phyloP scores from a whole-genome alignment of 2,888 invertebrate species.

The Gastracanthus pulcherrimus region DNA sequence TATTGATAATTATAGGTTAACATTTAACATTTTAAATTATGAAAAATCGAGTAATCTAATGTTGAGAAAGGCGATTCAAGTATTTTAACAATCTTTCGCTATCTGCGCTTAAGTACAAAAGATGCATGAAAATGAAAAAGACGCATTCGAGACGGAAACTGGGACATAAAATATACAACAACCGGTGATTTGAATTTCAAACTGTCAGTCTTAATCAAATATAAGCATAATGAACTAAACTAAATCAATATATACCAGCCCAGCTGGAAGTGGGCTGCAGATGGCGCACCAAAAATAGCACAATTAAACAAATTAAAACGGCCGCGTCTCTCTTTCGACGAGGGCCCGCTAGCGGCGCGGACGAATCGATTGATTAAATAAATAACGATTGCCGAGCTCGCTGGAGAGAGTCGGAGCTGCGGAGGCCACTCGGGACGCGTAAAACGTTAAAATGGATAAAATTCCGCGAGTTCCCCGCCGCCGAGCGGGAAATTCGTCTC shows the following conservation, averaged over 20 bases:
- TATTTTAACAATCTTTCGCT: not conserved
- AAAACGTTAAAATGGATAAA: conserved; percentile 12
- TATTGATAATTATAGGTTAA: no score
- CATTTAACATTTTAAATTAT: no score
- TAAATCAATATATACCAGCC: no score
- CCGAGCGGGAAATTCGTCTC: not conserved
- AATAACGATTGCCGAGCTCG: not conserved
- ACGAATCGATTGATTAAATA: not conserved
- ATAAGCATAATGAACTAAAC: no score
- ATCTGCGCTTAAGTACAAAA: not conserved
- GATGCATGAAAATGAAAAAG: not conserved
- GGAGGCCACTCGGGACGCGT: not conserved
- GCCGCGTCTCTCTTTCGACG: not conserved
- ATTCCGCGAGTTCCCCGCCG: not conserved
- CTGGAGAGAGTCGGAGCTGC: no score
- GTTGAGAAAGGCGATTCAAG: no score
- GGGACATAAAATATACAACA: not conserved
- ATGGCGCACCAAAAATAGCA: not conserved
- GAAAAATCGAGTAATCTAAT: no score
- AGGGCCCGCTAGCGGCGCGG: not conserved
- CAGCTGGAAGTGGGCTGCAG: not conserved
- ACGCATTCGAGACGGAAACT: not conserved
- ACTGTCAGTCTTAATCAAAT: not conserved
- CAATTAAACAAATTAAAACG: not conserved
- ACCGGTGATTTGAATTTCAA: not conserved